Percentiles rank a stretch among this genome's conserved stretches.
These are phyloP conservation scores for Tortricodes alternella DNA, from an alignment of 2,888 invertebrate genomes.

Conservation along the genomic window DNA sequence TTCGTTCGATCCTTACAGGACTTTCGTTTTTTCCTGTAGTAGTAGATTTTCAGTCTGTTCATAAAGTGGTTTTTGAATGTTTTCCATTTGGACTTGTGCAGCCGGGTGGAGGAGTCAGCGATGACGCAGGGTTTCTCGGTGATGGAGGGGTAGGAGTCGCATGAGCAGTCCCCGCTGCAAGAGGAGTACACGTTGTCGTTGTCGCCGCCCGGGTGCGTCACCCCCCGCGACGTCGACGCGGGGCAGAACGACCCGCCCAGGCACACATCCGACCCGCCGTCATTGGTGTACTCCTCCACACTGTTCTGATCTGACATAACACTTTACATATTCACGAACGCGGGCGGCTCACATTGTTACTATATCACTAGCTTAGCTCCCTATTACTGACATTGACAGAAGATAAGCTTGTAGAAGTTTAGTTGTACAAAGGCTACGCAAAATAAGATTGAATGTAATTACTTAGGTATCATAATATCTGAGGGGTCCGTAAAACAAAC, in stretches of 20 bases:
- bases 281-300: background rate
- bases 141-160: slow-evolving; percentile 39
- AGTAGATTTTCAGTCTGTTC: slow-evolving; percentile 42
- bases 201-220: slow-evolving; percentile 56
- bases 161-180: slow-evolving; percentile 45
- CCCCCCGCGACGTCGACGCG: slow-evolving; percentile 61
- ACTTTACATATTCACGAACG: background rate
- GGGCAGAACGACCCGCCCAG: slow-evolving; percentile 48
- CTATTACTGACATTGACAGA: slow-evolving; percentile 26
- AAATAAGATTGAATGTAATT: background rate
- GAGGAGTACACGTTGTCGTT: slow-evolving; percentile 46
- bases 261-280: slow-evolving; percentile 40
- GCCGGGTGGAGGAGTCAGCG: slow-evolving; percentile 51
- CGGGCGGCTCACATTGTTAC: background rate
- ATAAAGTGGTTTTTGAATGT: slow-evolving; percentile 50
- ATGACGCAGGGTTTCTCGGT: slow-evolving; percentile 55
- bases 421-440: background rate
- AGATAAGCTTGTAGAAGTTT: background rate
- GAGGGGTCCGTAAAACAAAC: too few species aligned
- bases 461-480: background rate
- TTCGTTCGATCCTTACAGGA: slow-evolving; percentile 25
- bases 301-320: background rate
- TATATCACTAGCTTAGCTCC: background rate
- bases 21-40: slow-evolving; percentile 23
- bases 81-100: slow-evolving; percentile 58